Evolutionary conservation across 2,888 invertebrate species (phyloP).

Genomic region (Esperia sulphurella): DNA sequence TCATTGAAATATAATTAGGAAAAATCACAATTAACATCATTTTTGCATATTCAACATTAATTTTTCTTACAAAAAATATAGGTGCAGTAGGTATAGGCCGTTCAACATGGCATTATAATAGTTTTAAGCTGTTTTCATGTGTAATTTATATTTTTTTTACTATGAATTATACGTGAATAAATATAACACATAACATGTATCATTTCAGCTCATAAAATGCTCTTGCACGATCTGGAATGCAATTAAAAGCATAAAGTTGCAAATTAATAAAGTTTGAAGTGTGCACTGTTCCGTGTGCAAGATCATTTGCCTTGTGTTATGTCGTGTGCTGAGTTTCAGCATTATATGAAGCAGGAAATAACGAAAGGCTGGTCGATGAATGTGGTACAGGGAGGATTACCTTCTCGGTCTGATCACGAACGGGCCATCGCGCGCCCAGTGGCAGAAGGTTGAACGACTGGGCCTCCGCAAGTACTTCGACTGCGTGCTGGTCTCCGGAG

Average conservation of each 20-base stretch:
- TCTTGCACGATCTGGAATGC: constrained; percentile 47
- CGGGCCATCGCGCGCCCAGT: constrained; percentile 91
- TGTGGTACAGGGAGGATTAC: constrained; percentile 83
- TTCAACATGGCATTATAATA: constrained; percentile 54
- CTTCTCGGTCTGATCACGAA: constrained; percentile 90
- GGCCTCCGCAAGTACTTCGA: constrained; percentile 87
- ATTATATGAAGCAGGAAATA: constrained; percentile 50
- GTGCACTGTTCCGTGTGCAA: constrained; percentile 34
- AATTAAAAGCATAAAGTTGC: constrained; percentile 1
- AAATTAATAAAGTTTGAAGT: constrained; percentile 1
- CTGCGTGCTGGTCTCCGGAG: constrained; percentile 89
- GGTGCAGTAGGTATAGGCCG: no score
- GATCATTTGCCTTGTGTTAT: constrained; percentile 53
- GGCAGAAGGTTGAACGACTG: constrained; percentile 90
- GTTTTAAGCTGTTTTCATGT: constrained; percentile 50
- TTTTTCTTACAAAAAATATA: neutral
- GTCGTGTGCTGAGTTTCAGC: constrained; percentile 70
- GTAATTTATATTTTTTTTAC: constrained; percentile 46
- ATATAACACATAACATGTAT: constrained; percentile 22
- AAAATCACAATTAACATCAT: neutral
- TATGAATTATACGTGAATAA: constrained; percentile 54
- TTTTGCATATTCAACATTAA: neutral
- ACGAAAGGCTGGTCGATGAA: constrained; percentile 68
- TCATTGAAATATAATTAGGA: neutral
- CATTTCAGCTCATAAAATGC: constrained; percentile 42